Base-by-base conservation (phyloP, 1,140 invertebrate species). In the Pogonus chalceus region DNA sequence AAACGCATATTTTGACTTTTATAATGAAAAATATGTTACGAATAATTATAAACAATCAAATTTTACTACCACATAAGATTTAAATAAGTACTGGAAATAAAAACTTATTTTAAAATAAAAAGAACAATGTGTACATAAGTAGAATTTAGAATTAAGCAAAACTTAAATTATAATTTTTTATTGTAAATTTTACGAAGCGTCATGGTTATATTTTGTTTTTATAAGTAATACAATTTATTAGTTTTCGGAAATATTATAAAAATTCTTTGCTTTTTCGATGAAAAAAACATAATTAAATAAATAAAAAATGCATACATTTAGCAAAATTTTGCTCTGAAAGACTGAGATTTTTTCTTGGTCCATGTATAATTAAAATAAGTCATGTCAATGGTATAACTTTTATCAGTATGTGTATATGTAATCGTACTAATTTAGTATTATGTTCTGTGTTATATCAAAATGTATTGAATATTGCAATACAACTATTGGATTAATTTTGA, bases 341-440 rank as follows among this genome's bases (percentile, higher is more conserved):
- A 43, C 37, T 43, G 37, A 43, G 37, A 43, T 43, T 7, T 43
- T 12, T 43, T 43, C 37, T 43, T 43, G 37, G 37, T 43, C 37
- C 37, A 18, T 43, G 18, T 31, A 43, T 43, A 12, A 43, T 43
- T 43, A 43, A 31, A 31, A 31, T 31, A 31, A 31, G 14, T 43
- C 18, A 43, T 12, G 37, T 43, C 37, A 43, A 43, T 43, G 37
- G 37, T 43, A 43, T 31, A 43, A 9, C 18, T n/a, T 43, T 43
- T 9, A 43, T 43, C 37, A 43, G 37, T 43, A 43, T 43, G 37
- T 43, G 37, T 43, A 16, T 43, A 43, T 43, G 37, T 43, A 43
- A 43, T 43, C 37, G 37, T 43, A 43, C 37, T 43, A 43, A 43
- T 43, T 43, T 43, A 43, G 37, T 43, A 43, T 43, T 43, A 43